Evolutionary conservation across 2,888 invertebrate species (phyloP).

Genomic region (Drosophila siamana): DNA sequence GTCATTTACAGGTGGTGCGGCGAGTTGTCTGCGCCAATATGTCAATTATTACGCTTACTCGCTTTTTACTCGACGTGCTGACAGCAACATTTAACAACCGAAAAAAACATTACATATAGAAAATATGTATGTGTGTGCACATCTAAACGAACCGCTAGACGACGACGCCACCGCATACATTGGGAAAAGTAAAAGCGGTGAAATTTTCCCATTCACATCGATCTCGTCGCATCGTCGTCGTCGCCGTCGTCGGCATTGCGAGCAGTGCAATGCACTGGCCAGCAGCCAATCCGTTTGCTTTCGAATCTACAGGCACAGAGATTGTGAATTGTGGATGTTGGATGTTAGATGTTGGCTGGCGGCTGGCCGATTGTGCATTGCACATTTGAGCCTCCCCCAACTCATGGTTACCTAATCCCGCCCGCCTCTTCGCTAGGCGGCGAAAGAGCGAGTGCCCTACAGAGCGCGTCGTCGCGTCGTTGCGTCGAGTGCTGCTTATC

Average conservation of each 20-base stretch:
- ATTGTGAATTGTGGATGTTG: constrained; percentile 16
- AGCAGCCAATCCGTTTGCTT: constrained; percentile 35
- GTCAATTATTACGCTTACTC: constrained; percentile 64
- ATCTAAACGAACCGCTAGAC: constrained; percentile 13
- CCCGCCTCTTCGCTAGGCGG: constrained; percentile 1
- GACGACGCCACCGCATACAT: constrained; percentile 42
- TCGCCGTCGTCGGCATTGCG: constrained; percentile 59
- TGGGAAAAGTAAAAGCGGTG: constrained; percentile 76
- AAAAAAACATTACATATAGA: constrained; percentile 25
- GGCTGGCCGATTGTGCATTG: constrained; percentile 6
- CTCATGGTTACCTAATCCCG: constrained; percentile 59
- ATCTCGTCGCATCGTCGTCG: constrained; percentile 57
- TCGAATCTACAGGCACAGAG: constrained; percentile 35
- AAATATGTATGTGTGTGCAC: constrained; percentile 11
- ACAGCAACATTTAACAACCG: constrained; percentile 54
- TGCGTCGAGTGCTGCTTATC: constrained; percentile 16
- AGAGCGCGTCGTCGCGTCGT: constrained; percentile 22
- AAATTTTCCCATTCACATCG: constrained; percentile 79
- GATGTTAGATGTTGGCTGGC: background rate
- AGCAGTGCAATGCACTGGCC: constrained; percentile 72
- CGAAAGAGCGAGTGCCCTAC: constrained; percentile 48
- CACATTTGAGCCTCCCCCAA: constrained; percentile 14
- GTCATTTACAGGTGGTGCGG: constrained; percentile 20
- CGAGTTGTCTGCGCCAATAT: constrained; percentile 48
- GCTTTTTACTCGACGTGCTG: constrained; percentile 39